These are phyloP conservation scores for Gari tellinella DNA, from an alignment of 2,888 invertebrate species.

Conservation along the genomic window DNA sequence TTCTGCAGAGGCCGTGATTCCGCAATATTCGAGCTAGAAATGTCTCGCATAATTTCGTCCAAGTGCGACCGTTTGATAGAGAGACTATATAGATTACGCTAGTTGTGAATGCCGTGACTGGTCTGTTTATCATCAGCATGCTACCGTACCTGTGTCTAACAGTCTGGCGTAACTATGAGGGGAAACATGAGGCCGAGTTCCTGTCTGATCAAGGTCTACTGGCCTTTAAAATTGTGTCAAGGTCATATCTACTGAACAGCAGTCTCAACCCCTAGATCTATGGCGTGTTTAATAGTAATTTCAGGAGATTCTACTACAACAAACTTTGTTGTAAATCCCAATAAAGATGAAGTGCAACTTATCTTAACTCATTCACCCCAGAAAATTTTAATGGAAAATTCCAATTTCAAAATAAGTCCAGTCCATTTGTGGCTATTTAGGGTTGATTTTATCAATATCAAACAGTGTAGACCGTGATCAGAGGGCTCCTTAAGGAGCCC, in stretches of 20 bases:
- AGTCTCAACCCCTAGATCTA: conserved; percentile 51
- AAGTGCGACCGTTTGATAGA: too few relatives aligned
- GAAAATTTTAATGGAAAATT: too few relatives aligned
- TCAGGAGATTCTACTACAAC: conserved; percentile 34
- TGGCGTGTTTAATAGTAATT: conserved; percentile 50
- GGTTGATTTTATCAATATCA: too few relatives aligned
- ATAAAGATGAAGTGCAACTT: too few relatives aligned
- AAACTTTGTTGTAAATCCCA: conserved; percentile 1
- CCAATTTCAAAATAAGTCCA: too few relatives aligned
- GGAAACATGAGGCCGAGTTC: conserved; percentile 50
- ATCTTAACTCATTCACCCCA: too few relatives aligned
- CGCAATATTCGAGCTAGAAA: too few relatives aligned
- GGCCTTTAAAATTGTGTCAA: conserved; percentile 46
- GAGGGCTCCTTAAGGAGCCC: too few relatives aligned
- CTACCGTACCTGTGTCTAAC: conserved; percentile 54
- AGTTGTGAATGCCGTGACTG: conserved; percentile 51
- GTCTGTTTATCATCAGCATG: conserved; percentile 56
- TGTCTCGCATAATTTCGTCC: too few relatives aligned
- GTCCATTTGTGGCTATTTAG: too few relatives aligned
- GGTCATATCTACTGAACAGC: conserved; percentile 49
- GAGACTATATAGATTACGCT: conserved; percentile 43
- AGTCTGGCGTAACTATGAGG: conserved; percentile 34
- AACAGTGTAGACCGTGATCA: too few relatives aligned
- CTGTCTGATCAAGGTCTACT: conserved; percentile 40
- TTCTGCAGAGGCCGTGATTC: too few relatives aligned